Conservation (phyloP, 2,888 invertebrate genomes). For the Platycnemis pennipes region DNA sequence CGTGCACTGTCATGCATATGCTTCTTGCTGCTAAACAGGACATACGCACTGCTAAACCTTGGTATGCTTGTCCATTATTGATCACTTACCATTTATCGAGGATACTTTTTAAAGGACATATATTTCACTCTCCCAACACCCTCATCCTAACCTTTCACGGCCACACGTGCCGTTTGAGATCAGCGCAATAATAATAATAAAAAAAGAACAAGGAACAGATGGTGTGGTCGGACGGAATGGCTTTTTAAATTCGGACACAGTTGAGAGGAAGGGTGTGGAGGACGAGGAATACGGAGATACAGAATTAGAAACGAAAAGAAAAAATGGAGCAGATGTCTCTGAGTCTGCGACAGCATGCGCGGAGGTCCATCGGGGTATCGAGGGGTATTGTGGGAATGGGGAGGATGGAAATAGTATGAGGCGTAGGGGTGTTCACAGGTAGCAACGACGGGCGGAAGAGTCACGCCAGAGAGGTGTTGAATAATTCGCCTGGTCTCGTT, state of each 20-base stretch:
- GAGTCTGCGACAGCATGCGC: background rate
- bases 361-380: background rate
- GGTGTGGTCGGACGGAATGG: background rate
- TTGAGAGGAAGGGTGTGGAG: background rate
- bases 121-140: background rate
- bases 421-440: background rate
- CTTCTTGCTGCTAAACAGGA: too few relatives aligned
- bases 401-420: background rate
- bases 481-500: background rate
- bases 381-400: background rate
- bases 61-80: too few relatives aligned
- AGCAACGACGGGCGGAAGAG: background rate
- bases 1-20: too few relatives aligned
- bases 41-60: too few relatives aligned
- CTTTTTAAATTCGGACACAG: constrained; percentile 28
- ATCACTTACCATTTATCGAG: background rate
- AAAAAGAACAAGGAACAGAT: background rate
- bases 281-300: background rate
- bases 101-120: background rate
- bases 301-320: background rate
- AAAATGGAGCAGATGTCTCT: background rate
- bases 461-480: background rate
- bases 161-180: constrained; percentile 23
- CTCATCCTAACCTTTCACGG: background rate
- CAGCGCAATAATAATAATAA: background rate